Evolutionary conservation across 2,113 vertebrate species (phyloP), one percentile per base, ranked within the genome.

Genomic region (Rattus rattus): DNA sequence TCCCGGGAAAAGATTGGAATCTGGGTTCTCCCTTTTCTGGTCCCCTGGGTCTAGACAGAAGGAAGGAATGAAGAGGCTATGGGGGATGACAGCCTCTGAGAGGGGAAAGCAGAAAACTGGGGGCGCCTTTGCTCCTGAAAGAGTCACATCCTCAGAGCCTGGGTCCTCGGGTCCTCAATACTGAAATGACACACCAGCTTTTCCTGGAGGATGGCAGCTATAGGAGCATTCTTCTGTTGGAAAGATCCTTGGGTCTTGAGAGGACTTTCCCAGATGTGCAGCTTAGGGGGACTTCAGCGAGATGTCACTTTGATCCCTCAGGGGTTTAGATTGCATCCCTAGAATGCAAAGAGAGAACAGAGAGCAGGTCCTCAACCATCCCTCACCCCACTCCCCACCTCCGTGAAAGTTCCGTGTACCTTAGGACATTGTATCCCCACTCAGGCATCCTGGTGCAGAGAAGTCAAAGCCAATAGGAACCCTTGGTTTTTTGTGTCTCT

Each of bases 141-240:
- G 11, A 65, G 63, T 30, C 84, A 86, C 17, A 43, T 13, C 20
- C 63, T 33, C 39, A 85, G 83, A 28, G 16, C 1, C 39, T 19
- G 26, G 14, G 83, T 30, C 26, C 39, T 84, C 63, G n/a, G 26
- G 12, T 30, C 17, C 39, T 49, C 61, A 36, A 12, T 4, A 33
- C 5, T 49, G 5, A 67, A 49, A 49, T 20, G 39, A 47, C 59
- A 33, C 19, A 52, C 17, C 47, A 24, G 49, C 28, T 47, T 52
- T n/a, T 54, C 8, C 85, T n/a, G 56, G 94, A 97, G 76, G 94
- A 93, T 97, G 97, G 97, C 96, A 69, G 96, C 77, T 88, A 72
- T 92, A 33, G 61, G 19, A n/a, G 19, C 13, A 3, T n/a, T 96
- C 97, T 98, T 96, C 91, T 54, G n/a, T 95, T 91, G 96, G 91